Evolutionary conservation across 2,888 invertebrate species (phyloP), one percentile per base, ranked within the genome.

Genomic region (Folsomia manolachei): DNA sequence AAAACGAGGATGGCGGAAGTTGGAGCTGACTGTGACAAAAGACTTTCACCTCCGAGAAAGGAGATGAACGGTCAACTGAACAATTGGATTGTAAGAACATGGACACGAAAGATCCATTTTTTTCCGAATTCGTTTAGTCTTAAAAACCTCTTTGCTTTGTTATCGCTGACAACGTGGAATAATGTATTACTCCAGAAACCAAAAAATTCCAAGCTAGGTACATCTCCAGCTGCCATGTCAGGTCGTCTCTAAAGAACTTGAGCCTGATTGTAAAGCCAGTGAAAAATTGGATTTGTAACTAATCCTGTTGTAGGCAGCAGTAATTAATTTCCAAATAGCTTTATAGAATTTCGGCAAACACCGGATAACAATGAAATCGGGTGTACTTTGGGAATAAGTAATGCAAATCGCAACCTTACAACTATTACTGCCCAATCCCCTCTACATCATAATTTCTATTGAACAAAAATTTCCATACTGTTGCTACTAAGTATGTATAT

Each of bases 71-170:
- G 51, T 51, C 51, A 51, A 18, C 18, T 51, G 9, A 51, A 18
- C 18, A 56, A 56, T 56, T 7, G 56, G 56, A 56, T 56, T 56
- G 56, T 7, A 56, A 19, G 56, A 19, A 18, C n/a, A 56, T 7
- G 21, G 19, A 56, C 56, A 21, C 19, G 21, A 56, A 56, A 21
- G 56, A 56, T 39, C 39, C 39, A 39, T 39, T 39, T 39, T 39
- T n/a, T n/a, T n/a, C n/a, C 39, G 39, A 39, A 39, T 56, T 56
- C 56, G 56, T 56, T 56, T 56, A 56, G 21, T 21, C 56, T 56
- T 56, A 56, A 56, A 56, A 56, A 56, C 19, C 56, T 14, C 56
- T 56, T 56, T 21, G 56, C 56, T 19, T 56, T 56, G 56, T 56
- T 56, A 56, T 56, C 56, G 56, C 56, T 56, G 56, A 56, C 56